A percentile compares a stretch with the other conserved stretches of the same genome.
phyloP scores from a whole-genome alignment of 2,113 vertebrate genomes.

The Cephalophus harveyi region DNA sequence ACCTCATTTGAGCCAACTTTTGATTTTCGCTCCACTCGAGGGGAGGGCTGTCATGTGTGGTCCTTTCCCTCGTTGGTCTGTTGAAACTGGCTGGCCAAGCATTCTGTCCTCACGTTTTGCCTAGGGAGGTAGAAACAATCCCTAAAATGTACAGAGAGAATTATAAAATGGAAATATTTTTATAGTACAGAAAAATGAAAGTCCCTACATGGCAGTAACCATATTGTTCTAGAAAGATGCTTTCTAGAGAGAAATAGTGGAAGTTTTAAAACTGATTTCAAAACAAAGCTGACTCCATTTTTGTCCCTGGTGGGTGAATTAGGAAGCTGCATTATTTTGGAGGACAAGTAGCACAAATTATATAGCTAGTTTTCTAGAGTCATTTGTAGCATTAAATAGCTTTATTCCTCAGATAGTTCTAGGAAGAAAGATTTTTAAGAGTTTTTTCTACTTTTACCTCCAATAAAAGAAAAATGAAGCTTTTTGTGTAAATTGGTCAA shows the following conservation, averaged over 20 bases:
- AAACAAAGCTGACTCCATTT: slow-evolving; percentile 65
- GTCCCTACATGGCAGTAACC: slow-evolving; percentile 66
- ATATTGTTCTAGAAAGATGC: slow-evolving; percentile 66
- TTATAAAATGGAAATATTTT: slow-evolving; percentile 79
- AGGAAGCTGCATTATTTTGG: slow-evolving; percentile 74
- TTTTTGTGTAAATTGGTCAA: slow-evolving; percentile 57
- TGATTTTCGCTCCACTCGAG: not conserved
- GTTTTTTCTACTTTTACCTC: slow-evolving; percentile 66
- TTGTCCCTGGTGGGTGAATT: slow-evolving; percentile 71
- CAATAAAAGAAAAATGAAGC: slow-evolving; percentile 66
- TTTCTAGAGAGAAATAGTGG: slow-evolving; percentile 68
- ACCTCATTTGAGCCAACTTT: not conserved
- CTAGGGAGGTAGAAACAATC: slow-evolving; percentile 62
- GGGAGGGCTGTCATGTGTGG: slow-evolving; percentile 34
- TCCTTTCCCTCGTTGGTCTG: slow-evolving; percentile 46
- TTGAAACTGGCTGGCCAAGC: slow-evolving; percentile 22
- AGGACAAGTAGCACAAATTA: slow-evolving; percentile 71
- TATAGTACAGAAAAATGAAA: slow-evolving; percentile 75
- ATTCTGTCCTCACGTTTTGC: slow-evolving; percentile 26
- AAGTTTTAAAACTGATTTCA: slow-evolving; percentile 64
- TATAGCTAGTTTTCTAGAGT: slow-evolving; percentile 67
- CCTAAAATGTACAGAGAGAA: slow-evolving; percentile 76
- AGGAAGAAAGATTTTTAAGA: slow-evolving; percentile 52
- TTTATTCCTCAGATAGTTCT: slow-evolving; percentile 70
- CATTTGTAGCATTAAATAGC: slow-evolving; percentile 64